Evolutionary conservation across 2,888 invertebrate species (phyloP), one percentile per base, ranked within the genome.

Genomic region (Monochamus alternatus): DNA sequence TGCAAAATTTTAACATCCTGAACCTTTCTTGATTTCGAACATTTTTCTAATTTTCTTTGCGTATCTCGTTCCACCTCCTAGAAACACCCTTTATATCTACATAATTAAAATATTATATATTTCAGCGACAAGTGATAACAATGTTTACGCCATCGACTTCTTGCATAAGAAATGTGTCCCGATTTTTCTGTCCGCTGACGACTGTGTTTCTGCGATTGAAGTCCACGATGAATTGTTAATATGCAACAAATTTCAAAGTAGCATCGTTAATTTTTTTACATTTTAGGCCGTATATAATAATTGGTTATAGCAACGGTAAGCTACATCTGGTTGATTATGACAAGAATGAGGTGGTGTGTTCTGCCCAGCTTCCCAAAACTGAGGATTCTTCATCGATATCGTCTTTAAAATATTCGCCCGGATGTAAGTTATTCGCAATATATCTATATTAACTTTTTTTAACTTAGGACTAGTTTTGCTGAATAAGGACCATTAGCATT

Each of bases 331-430:
- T 89, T 73, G 88, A 92, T 81, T 92, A 89, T 79, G 77, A 87
- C 0, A 85, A 81, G 4, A 84, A 86, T 47, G 79, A 82, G 74
- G 72, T 85, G 66, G 76, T 87, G 3, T 59, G 74, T 10, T 69
- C 62, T 12, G 60, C 52, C 30, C 44, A 73, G 3, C 74, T 82
- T 43, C 80, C 80, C 7, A 77, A 77, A 65, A 70, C 77, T 14
- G 79, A 80, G 30, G 81, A 80, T 12, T 47, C n/a, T 47, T 3
- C 22, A 67, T 70, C 68, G 5, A 80, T 86, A 52, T 81, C 85
- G 0, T 90, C 90, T 71, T 81, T 93, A 3, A 90, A 91, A 84
- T 93, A 91, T 86, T 92, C 93, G 0, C 91, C 91, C 0, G 89
- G 90, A 87, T 91, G 93, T 92, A 82, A 78, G 82, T 73, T 71